These are phyloP conservation scores for Lagodon rhomboides DNA, from an alignment of 2,797 vertebrate species.

Conservation along the genomic window DNA sequence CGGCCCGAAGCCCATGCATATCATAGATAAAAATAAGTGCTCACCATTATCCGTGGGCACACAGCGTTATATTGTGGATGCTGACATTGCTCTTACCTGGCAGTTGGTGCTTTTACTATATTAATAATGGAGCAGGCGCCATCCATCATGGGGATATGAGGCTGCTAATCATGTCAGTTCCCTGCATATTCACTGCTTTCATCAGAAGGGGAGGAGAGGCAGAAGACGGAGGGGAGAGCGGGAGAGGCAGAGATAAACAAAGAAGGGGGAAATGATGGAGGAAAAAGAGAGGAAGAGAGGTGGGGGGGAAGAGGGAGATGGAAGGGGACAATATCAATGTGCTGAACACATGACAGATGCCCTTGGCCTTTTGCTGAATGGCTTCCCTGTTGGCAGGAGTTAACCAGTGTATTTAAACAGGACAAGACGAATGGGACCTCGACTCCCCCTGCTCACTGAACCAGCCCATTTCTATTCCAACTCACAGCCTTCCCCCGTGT, in stretches of 20 bases:
- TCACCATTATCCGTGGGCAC: conserved; percentile 78
- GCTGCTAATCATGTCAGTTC: conserved; percentile 85
- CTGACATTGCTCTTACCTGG: conserved; percentile 87
- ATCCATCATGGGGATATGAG: conserved; percentile 83
- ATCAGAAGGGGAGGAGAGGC: conserved; percentile 59
- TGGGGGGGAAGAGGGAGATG: conserved; percentile 33
- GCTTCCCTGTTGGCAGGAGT: conserved; percentile 82
- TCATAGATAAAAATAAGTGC: conserved; percentile 81
- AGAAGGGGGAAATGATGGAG: conserved; percentile 42
- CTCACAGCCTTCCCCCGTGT: conserved; percentile 68
- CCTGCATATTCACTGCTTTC: conserved; percentile 81
- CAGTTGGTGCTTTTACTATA: conserved; percentile 85
- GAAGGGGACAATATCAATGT: conserved; percentile 76
- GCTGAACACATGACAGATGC: conserved; percentile 83
- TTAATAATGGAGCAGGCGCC: conserved; percentile 87
- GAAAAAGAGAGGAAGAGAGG: conserved; percentile 17
- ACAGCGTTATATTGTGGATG: conserved; percentile 83
- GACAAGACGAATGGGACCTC: conserved; percentile 83
- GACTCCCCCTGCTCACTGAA: conserved; percentile 77
- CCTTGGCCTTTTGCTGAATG: conserved; percentile 84
- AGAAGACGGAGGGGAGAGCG: conserved; percentile 4
- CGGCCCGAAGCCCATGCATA: conserved; percentile 65
- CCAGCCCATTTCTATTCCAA: conserved; percentile 79
- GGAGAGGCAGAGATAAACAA: conserved; percentile 62
- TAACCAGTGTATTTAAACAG: conserved; percentile 85